A percentile compares a stretch with the other conserved stretches of the same genome.
phyloP scores from a whole-genome alignment of 2,113 vertebrate species.

The Sciurus niger region DNA sequence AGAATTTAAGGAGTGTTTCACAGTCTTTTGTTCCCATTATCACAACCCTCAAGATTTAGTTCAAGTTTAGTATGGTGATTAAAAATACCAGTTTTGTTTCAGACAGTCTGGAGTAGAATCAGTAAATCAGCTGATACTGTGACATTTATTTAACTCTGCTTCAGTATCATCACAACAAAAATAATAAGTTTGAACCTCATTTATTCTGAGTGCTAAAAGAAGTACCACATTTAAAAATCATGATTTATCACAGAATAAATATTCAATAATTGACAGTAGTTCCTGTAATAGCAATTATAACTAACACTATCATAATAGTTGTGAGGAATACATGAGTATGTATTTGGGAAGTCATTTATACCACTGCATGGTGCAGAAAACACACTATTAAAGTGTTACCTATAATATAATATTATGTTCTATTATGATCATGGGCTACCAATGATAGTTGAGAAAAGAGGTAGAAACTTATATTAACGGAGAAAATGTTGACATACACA shows the following conservation, averaged over 20 bases:
- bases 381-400: neutral
- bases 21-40: neutral
- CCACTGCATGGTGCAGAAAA: neutral
- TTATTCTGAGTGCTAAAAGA: slow-evolving; percentile 42
- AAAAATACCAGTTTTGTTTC: slow-evolving; percentile 5
- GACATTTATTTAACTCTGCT: neutral
- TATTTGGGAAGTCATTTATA: neutral
- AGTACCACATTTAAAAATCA: neutral
- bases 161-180: neutral
- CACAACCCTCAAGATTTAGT: neutral
- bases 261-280: neutral
- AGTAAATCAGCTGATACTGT: neutral
- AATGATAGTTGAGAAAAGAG: neutral
- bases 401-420: neutral
- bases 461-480: neutral
- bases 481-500: neutral
- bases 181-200: neutral
- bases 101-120: neutral
- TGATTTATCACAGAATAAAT: slow-evolving; percentile 20
- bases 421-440: neutral
- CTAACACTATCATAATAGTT: neutral
- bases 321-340: slow-evolving; percentile 20
- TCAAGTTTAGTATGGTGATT: slow-evolving; percentile 2
- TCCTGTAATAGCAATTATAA: neutral
- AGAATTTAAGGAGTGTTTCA: slow-evolving; percentile 64